Base-by-base conservation (phyloP, 2,888 invertebrate species). In the Lasius platythorax region DNA sequence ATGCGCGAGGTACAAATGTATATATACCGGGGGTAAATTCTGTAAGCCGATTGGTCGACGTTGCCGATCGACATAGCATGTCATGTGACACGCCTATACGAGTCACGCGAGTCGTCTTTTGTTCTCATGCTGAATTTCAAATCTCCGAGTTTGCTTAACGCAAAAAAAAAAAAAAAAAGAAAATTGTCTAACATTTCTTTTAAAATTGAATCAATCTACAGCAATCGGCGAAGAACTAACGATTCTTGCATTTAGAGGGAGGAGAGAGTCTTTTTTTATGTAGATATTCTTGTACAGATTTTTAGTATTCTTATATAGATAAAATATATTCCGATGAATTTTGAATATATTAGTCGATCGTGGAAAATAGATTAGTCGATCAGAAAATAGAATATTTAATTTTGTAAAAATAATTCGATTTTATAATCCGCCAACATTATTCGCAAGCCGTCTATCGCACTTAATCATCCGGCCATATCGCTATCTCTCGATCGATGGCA, bases 1-100 rank as follows among this genome's bases (percentile, higher is more conserved):
- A 84, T 87, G 87, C 85, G 84, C 87, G 84, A 79, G 70, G 82
- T 37, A 79, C 64, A 83, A 61, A 76, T 56, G 68, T 76, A 66
- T 46, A 46, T 85, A 85, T 23, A 23, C 23, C 75, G 89, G 90
- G 87, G 90, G 91, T 92, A 87, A 92, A 90, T 90, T 92, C 92
- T 91, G 90, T 86, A 91, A 93, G 93, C 92, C 91, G 93, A 93
- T 94, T 95, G 94, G 94, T 86, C 91, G 91, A 85, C 88, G 87
- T n/a, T 87, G 85, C 83, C 91, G 91, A 91, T 92, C 91, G 92
- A 86, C 92, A 90, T 91, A 92, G 93, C 93, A 91, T 93, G 92
- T 93, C 94, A 91, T 92, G 92, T 90, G 93, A 90, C 92, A 93
- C 94, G 94, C 94, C 94, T 93, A 23, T 23, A 93, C 93, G 91